These are phyloP conservation scores for Syngnathus scovelli DNA, from an alignment of 2,113 vertebrate species.

Conservation along the genomic window DNA sequence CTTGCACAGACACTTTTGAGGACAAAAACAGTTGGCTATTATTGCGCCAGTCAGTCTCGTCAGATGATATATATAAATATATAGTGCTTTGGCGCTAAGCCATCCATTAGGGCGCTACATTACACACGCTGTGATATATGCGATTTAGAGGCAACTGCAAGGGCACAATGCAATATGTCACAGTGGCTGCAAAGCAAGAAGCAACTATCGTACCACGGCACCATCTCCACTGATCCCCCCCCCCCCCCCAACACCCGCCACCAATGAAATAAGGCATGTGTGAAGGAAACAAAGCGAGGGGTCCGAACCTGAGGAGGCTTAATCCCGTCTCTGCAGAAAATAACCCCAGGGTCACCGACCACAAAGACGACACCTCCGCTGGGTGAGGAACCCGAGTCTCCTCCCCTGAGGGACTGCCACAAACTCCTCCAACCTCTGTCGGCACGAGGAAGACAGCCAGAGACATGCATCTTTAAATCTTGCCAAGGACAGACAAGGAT, in stretches of 20 bases:
- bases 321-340: conserved; percentile 61
- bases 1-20: conserved; percentile 18
- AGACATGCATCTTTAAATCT: conserved; percentile 45
- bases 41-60: conserved; percentile 30
- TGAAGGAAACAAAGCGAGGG: conserved; percentile 56
- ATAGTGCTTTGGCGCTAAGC: conserved; percentile 32
- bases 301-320: conserved; percentile 60
- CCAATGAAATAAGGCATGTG: conserved; percentile 34
- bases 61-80: conserved; percentile 22
- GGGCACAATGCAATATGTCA: conserved; percentile 42
- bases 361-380: conserved; percentile 57
- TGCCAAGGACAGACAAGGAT: conserved; percentile 39
- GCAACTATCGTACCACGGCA: conserved; percentile 40
- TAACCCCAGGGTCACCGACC: conserved; percentile 47
- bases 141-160: conserved; percentile 38
- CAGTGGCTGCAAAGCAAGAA: conserved; percentile 36
- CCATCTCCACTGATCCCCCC: not conserved
- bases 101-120: conserved; percentile 33
- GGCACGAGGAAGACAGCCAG: conserved; percentile 29
- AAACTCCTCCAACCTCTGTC: conserved; percentile 9
- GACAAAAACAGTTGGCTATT: conserved; percentile 29
- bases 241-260: conserved; percentile 9
- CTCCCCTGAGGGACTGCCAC: conserved; percentile 33
- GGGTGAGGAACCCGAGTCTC: conserved; percentile 40
- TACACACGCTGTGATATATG: conserved; percentile 35